Evolutionary conservation across 2,113 vertebrate genomes (phyloP).

Genomic region (human): GRCh38 chr4:47087001-47087500

Average conservation of each 20-base stretch:
- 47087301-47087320: not conserved
- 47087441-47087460: slow-evolving; percentile 59
- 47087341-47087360: not conserved
- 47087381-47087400: not conserved
- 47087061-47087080: not conserved
- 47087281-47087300: not conserved
- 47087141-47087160: not conserved
- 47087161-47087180: not conserved
- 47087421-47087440: slow-evolving; percentile 32
- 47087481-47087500: slow-evolving; percentile 53
- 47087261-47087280: not conserved
- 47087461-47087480: slow-evolving; percentile 65
- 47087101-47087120: not conserved
- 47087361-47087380: not conserved
- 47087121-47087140: not conserved
- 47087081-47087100: not conserved
- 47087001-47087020: not conserved
- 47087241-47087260: not conserved
- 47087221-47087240: not conserved
- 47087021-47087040: not conserved
- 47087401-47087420: not conserved
- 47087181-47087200: not conserved
- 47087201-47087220: not conserved
- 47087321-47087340: not conserved
- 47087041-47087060: not conserved